Conservation (phyloP, 2,113 vertebrate species). For the Rhombomys opimus region DNA sequence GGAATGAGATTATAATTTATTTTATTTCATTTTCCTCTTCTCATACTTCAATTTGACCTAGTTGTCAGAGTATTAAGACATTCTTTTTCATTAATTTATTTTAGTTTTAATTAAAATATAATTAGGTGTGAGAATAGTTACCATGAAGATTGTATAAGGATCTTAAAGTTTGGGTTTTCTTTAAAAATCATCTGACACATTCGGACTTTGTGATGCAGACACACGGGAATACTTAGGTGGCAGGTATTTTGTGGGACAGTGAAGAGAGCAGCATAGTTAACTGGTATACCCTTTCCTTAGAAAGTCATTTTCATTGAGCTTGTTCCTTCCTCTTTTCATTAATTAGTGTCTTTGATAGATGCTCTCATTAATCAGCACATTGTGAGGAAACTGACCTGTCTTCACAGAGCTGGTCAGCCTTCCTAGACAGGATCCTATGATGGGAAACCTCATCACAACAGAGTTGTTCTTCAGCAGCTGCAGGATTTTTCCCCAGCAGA, state of each 20-base stretch:
- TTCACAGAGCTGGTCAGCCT: not conserved
- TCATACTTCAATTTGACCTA: not conserved
- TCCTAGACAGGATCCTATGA: not conserved
- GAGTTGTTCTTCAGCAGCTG: not conserved
- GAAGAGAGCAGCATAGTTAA: slow-evolving; percentile 31
- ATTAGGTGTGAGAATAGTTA: not conserved
- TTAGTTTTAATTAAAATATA: not conserved
- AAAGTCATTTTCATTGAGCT: slow-evolving; percentile 24
- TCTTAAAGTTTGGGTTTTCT: not conserved
- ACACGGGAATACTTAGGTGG: not conserved
- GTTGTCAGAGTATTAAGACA: not conserved
- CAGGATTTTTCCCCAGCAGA: not conserved
- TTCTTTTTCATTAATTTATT: not conserved
- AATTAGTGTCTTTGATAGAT: slow-evolving; percentile 52
- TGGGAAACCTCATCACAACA: not conserved
- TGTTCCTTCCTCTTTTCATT: slow-evolving; percentile 63
- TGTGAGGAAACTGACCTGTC: not conserved
- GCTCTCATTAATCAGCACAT: slow-evolving; percentile 38
- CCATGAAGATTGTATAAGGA: not conserved
- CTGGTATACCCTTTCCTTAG: slow-evolving; percentile 24
- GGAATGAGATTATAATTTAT: not conserved
- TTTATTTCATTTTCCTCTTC: not conserved
- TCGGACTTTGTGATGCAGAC: not conserved
- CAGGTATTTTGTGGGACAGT: slow-evolving; percentile 23
- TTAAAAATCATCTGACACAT: slow-evolving; percentile 54